Base-by-base conservation (phyloP, 1,140 invertebrate genomes). In the Conus betulinus region DNA sequence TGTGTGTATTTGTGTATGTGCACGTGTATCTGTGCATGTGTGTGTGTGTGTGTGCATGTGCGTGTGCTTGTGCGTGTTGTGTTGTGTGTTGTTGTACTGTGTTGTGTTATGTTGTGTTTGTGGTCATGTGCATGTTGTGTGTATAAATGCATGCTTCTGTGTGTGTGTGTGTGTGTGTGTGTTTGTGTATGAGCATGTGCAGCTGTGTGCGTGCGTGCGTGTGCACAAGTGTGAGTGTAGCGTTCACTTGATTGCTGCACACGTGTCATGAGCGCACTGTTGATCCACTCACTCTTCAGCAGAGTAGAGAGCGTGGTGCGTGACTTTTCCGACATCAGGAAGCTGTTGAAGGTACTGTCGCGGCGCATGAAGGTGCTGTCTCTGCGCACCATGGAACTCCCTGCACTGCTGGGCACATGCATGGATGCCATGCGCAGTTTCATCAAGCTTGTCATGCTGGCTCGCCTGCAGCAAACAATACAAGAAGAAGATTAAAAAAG, bases 281-380 rank as follows among this genome's bases (percentile, higher is more conserved):
- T 39, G 39, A 39, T 39, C 39, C 39, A 39, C 85, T 87, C 39
- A 87, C 85, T 52, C 27, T 51, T 87, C n/a, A 87, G 71, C 74
- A 78, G 71, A 52, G 84, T 55, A 1, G 85, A 87, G 5, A 87
- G 85, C 27, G 74, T 78, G 27, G 85, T 87, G 51, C 85, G 85
- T 25, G 85, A 87, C 74, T 87, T 87, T 6, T 78, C 85, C 5
- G 85, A 74, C 71, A 57, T 87, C 51, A 87, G 51, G 85, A 87
- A 87, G 53, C 85, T 87, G 85, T 78, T 71, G 71, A 76, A 39
- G 27, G 82, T 84, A 74, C 85, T 87, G 71, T 87, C 85, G 0
- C 85, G 17, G 20, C 74, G 71, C 52, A 87, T 55, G 63, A 85
- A 52, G 3, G 85, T 78, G 53, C 85, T 87, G 71, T 87, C 85